Percentiles rank a stretch among this genome's conserved stretches.
Conservation (phyloP, 2,888 invertebrate species). For the Aporophyla lueneburgensis region DNA sequence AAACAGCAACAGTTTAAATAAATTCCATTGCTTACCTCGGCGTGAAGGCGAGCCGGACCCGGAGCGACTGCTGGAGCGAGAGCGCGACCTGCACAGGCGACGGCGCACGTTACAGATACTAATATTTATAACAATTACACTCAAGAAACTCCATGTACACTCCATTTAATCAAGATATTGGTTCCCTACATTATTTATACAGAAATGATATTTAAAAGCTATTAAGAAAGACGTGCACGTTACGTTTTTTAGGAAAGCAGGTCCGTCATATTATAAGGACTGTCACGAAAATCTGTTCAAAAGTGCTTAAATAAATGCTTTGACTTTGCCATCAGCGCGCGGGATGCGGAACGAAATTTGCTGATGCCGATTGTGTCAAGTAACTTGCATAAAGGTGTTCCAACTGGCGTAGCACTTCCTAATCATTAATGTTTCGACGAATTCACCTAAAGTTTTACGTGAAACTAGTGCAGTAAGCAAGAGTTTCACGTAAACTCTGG, state of each 20-base stretch:
- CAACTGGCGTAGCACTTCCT: neutral
- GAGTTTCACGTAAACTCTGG: neutral
- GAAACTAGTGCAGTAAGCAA: too few species aligned
- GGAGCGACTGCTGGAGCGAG: conserved; percentile 75
- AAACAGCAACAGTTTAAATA: neutral
- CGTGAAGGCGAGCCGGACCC: conserved; percentile 78
- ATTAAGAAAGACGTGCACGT: too few species aligned
- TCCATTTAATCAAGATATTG: neutral
- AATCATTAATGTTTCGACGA: neutral
- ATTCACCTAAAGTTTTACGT: neutral
- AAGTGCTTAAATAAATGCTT: too few species aligned
- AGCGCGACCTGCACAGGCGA: conserved; percentile 68
- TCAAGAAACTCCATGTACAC: neutral
- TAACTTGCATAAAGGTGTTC: neutral
- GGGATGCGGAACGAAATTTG: neutral
- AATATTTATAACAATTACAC: neutral
- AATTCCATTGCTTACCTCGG: conserved; percentile 65
- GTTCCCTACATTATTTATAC: too few species aligned
- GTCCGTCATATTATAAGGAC: too few species aligned
- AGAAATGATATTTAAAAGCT: too few species aligned
- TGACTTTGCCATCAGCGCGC: too few species aligned
- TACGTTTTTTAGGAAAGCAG: too few species aligned
- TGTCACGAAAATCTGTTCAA: too few species aligned
- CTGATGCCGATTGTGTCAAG: neutral
- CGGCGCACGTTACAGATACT: neutral